Evolutionary conservation across 2,113 vertebrate genomes (phyloP).

Genomic region (Paracanthobrama guichenoti): DNA sequence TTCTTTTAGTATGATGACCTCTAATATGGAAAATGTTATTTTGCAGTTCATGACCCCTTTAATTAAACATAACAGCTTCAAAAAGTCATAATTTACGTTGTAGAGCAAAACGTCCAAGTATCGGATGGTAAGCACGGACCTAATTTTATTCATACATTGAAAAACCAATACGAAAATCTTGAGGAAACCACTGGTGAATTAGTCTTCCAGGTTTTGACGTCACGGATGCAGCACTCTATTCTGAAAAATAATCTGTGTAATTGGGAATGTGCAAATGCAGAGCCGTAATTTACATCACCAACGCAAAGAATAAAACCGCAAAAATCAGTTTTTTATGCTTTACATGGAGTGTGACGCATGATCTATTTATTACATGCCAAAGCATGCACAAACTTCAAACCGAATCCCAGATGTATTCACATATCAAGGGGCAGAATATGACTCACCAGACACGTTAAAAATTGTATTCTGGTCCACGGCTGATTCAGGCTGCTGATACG

Average conservation of each 20-base stretch:
- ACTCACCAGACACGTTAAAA: constrained; percentile 29
- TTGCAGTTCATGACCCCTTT: too few relatives aligned
- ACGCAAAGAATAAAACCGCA: not conserved
- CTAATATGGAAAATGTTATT: too few relatives aligned
- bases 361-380: constrained; percentile 27
- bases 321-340: not conserved
- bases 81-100: too few relatives aligned
- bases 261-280: not conserved
- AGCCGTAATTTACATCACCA: not conserved
- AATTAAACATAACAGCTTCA: too few relatives aligned
- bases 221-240: not conserved
- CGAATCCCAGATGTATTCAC: constrained; percentile 21
- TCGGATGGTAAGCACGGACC: too few relatives aligned
- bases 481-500: constrained; percentile 19
- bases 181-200: too few relatives aligned
- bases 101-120: too few relatives aligned
- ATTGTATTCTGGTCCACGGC: constrained; percentile 26
- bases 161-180: too few relatives aligned
- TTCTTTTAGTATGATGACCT: too few relatives aligned
- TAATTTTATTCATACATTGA: too few relatives aligned
- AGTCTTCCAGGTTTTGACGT: too few relatives aligned
- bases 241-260: constrained; percentile 1
- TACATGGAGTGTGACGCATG: not conserved
- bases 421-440: constrained; percentile 27
- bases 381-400: constrained; percentile 21